Evolutionary conservation across 2,888 invertebrate genomes (phyloP), one percentile per base, ranked within the genome.

Genomic region (Laothoe populi): DNA sequence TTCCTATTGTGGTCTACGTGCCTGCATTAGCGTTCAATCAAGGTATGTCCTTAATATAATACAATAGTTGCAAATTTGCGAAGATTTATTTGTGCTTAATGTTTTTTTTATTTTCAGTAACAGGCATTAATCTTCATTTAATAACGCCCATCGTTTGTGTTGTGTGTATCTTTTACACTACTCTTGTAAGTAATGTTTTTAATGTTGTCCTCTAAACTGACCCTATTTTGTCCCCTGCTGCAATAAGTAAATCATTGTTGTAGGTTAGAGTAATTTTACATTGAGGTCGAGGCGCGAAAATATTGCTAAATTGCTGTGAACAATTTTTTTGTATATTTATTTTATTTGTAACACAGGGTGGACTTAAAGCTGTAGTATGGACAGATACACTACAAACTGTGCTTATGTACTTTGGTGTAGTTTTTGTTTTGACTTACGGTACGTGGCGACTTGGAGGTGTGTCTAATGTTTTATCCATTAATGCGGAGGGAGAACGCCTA

Each of bases 91-190:
- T 44, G 35, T 60, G 21, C 31, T 53, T 44, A 58, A 53, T 31
- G 10, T 24, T 57, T 26, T 49, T 48, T 66, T 53, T 16, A 26
- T 70, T 93, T 93, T 68, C 93, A 96, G 97, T 97, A 59, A 97
- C 97, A 58, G 97, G 97, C 35, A 94, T 97, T 64, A 95, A 96
- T 73, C 91, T 97, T 35, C 97, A 97, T 88, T 87, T 96, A 68
- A 95, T 97, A 31, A 96, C 97, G 11, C 95, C 96, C 0, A 94
- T 96, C 24, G 96, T 97, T 1, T 97, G 97, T 83, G 86, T 96
- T 42, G 96, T 97, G n/a, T 97, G 97, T 89, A 98, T 97, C 70
- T 97, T 98, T 88, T 98, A 98, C 87, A 98, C 98, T 0, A 96
- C 97, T 65, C 84, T 97, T 84, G 97, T 97, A 91, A 95, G 96